Conservation (phyloP, 2,888 invertebrate genomes). For the Brachypalpus laphriformis region DNA sequence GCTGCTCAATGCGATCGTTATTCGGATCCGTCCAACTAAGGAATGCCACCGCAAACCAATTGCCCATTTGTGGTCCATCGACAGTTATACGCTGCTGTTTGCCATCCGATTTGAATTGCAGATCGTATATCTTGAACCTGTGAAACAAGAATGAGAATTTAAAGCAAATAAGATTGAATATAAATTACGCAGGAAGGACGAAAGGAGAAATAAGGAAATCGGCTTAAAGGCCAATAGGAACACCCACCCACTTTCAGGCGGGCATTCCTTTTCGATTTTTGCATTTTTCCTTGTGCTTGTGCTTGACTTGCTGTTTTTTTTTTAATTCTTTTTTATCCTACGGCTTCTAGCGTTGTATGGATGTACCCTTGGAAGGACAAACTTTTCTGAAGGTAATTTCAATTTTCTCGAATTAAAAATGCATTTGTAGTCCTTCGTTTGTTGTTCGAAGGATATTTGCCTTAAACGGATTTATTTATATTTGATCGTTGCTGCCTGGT, state of each 20-base stretch:
- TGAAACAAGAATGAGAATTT: conserved; percentile 50
- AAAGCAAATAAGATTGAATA: conserved; percentile 65
- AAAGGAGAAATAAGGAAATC: conserved; percentile 28
- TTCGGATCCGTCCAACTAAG: conserved; percentile 90
- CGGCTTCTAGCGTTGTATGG: conserved; percentile 1
- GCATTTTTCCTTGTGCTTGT: conserved; percentile 10
- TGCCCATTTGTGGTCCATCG: conserved; percentile 88
- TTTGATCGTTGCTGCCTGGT: conserved; percentile 63
- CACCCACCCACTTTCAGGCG: not conserved
- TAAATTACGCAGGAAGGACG: conserved; percentile 52
- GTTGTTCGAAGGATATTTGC: conserved; percentile 72
- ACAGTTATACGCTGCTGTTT: conserved; percentile 85
- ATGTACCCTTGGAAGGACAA: conserved; percentile 47
- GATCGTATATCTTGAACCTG: conserved; percentile 84
- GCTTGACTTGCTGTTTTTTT: no score
- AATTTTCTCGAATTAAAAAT: conserved; percentile 73
- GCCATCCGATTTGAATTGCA: conserved; percentile 86
- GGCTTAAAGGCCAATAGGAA: conserved; percentile 56
- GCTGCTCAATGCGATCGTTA: conserved; percentile 88
- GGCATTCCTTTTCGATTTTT: conserved; percentile 33
- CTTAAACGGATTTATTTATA: conserved; percentile 72
- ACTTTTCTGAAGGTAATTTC: conserved; percentile 71
- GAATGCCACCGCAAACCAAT: conserved; percentile 92
- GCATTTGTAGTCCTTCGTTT: conserved; percentile 69
- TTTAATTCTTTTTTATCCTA: not conserved